Base-by-base conservation (phyloP, 2,888 invertebrate species). In the Pemphredon lugubris region DNA sequence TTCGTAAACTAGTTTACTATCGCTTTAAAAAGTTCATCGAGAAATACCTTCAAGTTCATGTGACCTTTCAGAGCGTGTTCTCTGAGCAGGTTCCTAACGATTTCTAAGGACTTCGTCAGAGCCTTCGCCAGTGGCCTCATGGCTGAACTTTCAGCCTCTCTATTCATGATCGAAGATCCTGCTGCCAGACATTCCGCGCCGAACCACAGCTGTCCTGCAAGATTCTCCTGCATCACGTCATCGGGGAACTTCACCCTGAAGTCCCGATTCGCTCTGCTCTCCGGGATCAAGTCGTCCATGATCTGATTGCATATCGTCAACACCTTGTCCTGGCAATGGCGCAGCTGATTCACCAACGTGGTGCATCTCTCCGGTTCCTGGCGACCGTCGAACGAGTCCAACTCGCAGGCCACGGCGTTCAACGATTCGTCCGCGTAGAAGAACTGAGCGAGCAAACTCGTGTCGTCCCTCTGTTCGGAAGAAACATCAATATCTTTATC, bases 101-200 rank as follows among this genome's bases (percentile, higher is more conserved):
- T 96, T 90, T 99, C 98, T 82, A 99, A 91, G 83, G 97, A 97
- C 85, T 97, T 95, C n/a, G 98, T 98, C 47, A 99, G 93, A 9
- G 98, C 97, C 90, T 97, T 97, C 14, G 99, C 99, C 69, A 99
- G 90, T 0, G 99, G 99, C 30, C 99, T 94, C 96, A 99, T 98
- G 34, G 95, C 95, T 50, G 97, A 96, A 86, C 98, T 98, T 90
- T 99, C 99, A 57, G 94, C 93, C 90, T 99, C 99, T 58, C 98
- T 94, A 90, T 99, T 98, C 94, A 99, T 95, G 81, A 99, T 99
- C 57, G 98, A 98, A 0, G 98, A 98, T 40, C 99, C 99, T 23
- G 99, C 99, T 21, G 99, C 98, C 80, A 99, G 92, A 89, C 99
- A 99, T 95, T 99, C 99, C 64, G 99, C 99, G 14, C 99, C 99